Conservation (phyloP, 2,797 vertebrate genomes). For the Remorina albescens region DNA sequence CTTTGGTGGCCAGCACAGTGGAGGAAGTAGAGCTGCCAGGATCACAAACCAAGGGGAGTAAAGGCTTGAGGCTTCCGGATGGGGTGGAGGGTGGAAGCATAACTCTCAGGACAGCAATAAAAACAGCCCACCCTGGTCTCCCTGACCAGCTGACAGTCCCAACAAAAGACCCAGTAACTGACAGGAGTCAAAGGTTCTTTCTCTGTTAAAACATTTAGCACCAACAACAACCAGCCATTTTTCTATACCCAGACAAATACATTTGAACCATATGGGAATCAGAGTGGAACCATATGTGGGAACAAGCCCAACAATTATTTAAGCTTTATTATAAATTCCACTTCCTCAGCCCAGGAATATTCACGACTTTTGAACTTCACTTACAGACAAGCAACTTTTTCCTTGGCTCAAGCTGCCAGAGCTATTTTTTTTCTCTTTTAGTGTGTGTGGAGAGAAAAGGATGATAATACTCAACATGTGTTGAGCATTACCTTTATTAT, state of each 20-base stretch:
- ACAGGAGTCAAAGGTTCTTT: conserved; percentile 61
- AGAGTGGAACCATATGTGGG: conserved; percentile 74
- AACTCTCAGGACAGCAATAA: conserved; percentile 64
- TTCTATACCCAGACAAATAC: conserved; percentile 55
- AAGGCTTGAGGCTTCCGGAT: conserved; percentile 71
- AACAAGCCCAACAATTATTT: conserved; percentile 61
- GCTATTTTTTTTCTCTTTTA: conserved; percentile 51
- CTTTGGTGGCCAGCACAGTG: conserved; percentile 49
- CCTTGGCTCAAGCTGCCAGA: conserved; percentile 41
- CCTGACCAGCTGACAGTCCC: conserved; percentile 53
- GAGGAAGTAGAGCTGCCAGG: conserved; percentile 65
- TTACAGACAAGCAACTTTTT: conserved; percentile 58
- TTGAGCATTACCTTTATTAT: conserved; percentile 67
- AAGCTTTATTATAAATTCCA: conserved; percentile 72
- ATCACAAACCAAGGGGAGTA: conserved; percentile 67
- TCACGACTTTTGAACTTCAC: conserved; percentile 50
- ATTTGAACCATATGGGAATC: conserved; percentile 70
- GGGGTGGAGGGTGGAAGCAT: conserved; percentile 36
- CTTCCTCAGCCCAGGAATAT: conserved; percentile 63
- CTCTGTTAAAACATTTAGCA: conserved; percentile 66
- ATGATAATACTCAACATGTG: conserved; percentile 64
- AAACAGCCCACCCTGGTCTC: conserved; percentile 49
- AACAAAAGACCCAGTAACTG: conserved; percentile 45
- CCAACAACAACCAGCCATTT: conserved; percentile 31
- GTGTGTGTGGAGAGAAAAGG: conserved; percentile 43